Conservation (phyloP, 2,113 vertebrate species). For the Alligator mississippiensis region DNA sequence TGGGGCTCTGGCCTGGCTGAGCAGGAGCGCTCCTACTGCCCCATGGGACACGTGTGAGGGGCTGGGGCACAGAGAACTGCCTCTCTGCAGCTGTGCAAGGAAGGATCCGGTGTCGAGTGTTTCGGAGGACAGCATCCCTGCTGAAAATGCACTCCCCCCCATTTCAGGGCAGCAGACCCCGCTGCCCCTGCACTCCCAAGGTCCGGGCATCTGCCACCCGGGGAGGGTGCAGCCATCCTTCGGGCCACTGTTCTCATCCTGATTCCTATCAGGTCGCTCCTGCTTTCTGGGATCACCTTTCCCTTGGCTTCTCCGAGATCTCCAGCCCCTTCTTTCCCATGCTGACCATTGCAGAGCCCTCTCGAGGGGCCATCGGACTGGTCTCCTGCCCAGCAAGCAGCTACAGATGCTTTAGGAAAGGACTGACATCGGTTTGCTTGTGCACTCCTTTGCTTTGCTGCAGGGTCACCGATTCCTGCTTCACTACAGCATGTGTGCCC, state of each 20-base stretch:
- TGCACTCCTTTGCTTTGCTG: background rate
- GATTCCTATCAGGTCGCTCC: background rate
- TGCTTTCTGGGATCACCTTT: background rate
- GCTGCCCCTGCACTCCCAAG: background rate
- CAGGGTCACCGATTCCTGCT: background rate
- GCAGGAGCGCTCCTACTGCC: conserved; percentile 53
- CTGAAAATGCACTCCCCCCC: background rate
- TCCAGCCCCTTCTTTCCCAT: background rate
- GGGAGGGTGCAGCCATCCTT: background rate
- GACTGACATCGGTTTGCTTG: background rate
- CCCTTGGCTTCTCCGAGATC: background rate
- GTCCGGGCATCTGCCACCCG: background rate
- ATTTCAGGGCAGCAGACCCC: background rate
- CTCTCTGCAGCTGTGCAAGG: background rate
- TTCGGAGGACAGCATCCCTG: background rate
- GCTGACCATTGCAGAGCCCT: background rate
- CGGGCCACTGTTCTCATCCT: background rate
- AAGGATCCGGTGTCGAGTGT: background rate
- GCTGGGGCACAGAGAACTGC: background rate
- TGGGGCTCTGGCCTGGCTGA: conserved; percentile 49
- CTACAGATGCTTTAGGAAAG: background rate
- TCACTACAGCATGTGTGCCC: background rate
- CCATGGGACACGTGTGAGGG: conserved; percentile 66
- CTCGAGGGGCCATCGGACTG: background rate
- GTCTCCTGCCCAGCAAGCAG: background rate